A percentile compares a stretch with the other conserved stretches of the same genome.
phyloP scores from a whole-genome alignment of 2,888 invertebrate genomes.

The Adelphocoris suturalis region DNA sequence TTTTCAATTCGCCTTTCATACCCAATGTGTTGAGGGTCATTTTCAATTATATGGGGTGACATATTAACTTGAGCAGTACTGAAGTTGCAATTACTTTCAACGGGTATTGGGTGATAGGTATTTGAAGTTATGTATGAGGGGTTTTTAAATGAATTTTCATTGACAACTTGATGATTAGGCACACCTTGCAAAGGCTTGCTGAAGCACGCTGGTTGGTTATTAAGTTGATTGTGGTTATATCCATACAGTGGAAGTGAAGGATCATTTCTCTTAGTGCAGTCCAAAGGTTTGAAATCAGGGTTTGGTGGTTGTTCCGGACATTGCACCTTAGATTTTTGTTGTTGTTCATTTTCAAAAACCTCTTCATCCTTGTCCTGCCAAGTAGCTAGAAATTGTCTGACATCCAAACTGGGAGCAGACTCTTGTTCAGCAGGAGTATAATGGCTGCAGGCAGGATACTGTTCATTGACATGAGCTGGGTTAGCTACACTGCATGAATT shows the following conservation, averaged over 20 bases:
- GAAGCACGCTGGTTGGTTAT: slow-evolving; percentile 45
- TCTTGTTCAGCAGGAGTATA: slow-evolving; percentile 54
- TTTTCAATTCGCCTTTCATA: slow-evolving; percentile 70
- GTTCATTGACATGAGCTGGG: slow-evolving; percentile 40
- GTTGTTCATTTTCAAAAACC: slow-evolving; percentile 65
- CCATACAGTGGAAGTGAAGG: slow-evolving; percentile 53
- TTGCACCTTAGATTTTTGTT: slow-evolving; percentile 57
- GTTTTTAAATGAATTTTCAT: slow-evolving; percentile 42
- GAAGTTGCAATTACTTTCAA: slow-evolving; percentile 49
- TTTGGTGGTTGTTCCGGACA: slow-evolving; percentile 57
- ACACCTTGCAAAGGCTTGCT: slow-evolving; percentile 48
- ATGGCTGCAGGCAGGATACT: slow-evolving; percentile 63
- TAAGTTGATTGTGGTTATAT: slow-evolving; percentile 49
- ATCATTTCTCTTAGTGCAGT: slow-evolving; percentile 72
- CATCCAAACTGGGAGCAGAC: slow-evolving; percentile 63
- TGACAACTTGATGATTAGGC: slow-evolving; percentile 32
- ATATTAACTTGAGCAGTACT: slow-evolving; percentile 29
- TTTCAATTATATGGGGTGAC: slow-evolving; percentile 42
- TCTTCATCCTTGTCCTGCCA: slow-evolving; percentile 74
- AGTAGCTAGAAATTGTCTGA: slow-evolving; percentile 72
- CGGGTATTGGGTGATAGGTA: slow-evolving; percentile 26
- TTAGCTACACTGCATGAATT: slow-evolving; percentile 43
- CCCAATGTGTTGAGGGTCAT: slow-evolving; percentile 40
- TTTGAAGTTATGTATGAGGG: slow-evolving; percentile 28
- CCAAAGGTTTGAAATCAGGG: slow-evolving; percentile 67